Evolutionary conservation across 2,888 invertebrate genomes (phyloP), one percentile per base, ranked within the genome.

Genomic region (Himalopsyche tibetana): DNA sequence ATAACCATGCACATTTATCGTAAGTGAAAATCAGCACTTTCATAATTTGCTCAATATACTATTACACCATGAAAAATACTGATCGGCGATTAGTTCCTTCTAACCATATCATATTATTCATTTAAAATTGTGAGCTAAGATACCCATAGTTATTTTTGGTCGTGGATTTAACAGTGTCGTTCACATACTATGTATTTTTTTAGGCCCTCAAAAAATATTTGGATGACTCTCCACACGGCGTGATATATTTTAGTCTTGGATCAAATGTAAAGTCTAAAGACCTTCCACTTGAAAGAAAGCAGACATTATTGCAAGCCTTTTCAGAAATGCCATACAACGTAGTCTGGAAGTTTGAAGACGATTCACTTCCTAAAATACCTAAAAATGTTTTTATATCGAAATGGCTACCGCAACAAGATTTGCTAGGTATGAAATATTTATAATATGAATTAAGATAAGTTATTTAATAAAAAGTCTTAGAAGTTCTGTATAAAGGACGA

Each of bases 331-430:
- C 91, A 2, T 92, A 92, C 87, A 90, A 91, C 74, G 90, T 93
- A 8, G 87, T 93, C 5, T 92, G 92, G 92, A 93, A 93, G 89
- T 93, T 91, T 91, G 91, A 91, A 84, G 89, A 89, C 2, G 92
- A 92, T 40, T 90, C 89, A n/a, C 87, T 93, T 79, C 90, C 90
- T 0, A 89, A 89, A 80, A 82, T 89, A 15, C 90, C 92, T 0
- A 85, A 89, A 5, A 93, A 93, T 86, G 91, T 93, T 0, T 91
- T 89, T 83, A 89, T 92, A 63, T 90, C 89, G 1, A 92, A 92
- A 87, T 94, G 93, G 93, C 89, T 93, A 38, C 93, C 93, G 0
- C 93, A 93, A 83, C 90, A 91, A 12, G 92, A 92, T 89, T 87
- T 93, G 15, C 88, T 93, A 3, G 91, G 92, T 91, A 88, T 90